Evolutionary conservation across 2,888 invertebrate species (phyloP).

Genomic region (Mesoligia furuncula): DNA sequence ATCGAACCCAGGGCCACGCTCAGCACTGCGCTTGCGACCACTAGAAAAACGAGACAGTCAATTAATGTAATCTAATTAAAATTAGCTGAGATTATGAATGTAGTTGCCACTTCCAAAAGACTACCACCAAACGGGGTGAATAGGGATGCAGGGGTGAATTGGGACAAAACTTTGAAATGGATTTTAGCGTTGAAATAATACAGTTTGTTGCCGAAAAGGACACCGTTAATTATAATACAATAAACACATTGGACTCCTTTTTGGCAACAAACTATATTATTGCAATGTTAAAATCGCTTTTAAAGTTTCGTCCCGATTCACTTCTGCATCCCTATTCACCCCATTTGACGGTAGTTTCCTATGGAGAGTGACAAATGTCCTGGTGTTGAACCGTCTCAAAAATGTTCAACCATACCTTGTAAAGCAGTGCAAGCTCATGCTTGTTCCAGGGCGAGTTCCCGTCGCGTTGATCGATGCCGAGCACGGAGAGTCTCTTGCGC

Average conservation of each 20-base stretch:
- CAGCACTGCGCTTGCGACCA: not conserved
- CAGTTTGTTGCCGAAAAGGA: too few relatives aligned
- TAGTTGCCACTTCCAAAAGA: not conserved
- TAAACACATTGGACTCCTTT: too few relatives aligned
- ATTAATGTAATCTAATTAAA: not conserved
- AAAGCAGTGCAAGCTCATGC: constrained; percentile 77
- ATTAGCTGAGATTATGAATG: not conserved
- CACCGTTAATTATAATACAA: too few relatives aligned
- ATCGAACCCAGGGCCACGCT: not conserved
- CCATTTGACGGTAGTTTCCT: too few relatives aligned
- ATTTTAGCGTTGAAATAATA: too few relatives aligned
- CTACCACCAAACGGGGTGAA: too few relatives aligned
- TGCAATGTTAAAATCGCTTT: too few relatives aligned
- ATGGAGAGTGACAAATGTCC: not conserved
- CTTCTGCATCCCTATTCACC: too few relatives aligned
- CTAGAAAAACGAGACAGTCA: not conserved
- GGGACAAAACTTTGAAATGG: too few relatives aligned
- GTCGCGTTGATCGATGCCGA: constrained; percentile 91
- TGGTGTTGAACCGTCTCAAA: not conserved
- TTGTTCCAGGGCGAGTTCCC: constrained; percentile 81
- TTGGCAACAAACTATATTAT: too few relatives aligned
- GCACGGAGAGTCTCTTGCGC: constrained; percentile 89
- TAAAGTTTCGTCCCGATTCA: too few relatives aligned
- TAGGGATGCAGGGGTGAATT: too few relatives aligned
- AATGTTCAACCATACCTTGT: constrained; percentile 78